A percentile compares a stretch with the other conserved stretches of the same genome.
phyloP scores from a whole-genome alignment of 2,797 vertebrate genomes.

The Simalia tracyae region DNA sequence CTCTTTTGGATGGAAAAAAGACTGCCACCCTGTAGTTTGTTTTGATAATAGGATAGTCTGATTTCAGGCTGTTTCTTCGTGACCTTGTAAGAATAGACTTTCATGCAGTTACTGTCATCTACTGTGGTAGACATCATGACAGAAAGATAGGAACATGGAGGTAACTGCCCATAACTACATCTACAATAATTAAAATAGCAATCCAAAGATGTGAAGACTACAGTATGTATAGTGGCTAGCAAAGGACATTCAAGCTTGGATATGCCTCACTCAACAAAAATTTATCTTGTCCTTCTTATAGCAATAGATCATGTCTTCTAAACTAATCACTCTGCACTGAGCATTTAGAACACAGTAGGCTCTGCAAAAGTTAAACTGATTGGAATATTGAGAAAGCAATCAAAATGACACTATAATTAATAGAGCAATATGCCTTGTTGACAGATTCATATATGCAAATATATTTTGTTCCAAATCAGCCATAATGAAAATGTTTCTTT shows the following conservation, averaged over 20 bases:
- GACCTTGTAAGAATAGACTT: neutral
- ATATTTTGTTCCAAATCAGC: conserved; percentile 15
- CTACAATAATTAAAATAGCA: neutral
- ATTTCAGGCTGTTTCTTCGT: neutral
- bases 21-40: neutral
- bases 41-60: neutral
- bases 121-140: neutral
- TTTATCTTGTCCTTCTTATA: neutral
- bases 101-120: neutral
- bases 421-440: conserved; percentile 12
- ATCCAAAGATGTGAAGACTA: neutral
- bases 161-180: neutral
- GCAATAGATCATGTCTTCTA: conserved; percentile 2
- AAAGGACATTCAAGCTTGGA: neutral
- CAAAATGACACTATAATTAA: conserved; percentile 22
- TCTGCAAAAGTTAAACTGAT: conserved; percentile 21
- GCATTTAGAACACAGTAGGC: neutral
- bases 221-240: neutral
- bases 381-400: conserved; percentile 11
- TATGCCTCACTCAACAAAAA: neutral
- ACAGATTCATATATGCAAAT: conserved; percentile 20
- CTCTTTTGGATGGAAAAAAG: neutral
- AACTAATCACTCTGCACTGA: neutral
- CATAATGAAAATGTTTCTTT: conserved; percentile 11
- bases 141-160: neutral